Base-by-base conservation (phyloP, 2,113 vertebrate genomes). In the Perognathus longimembris region DNA sequence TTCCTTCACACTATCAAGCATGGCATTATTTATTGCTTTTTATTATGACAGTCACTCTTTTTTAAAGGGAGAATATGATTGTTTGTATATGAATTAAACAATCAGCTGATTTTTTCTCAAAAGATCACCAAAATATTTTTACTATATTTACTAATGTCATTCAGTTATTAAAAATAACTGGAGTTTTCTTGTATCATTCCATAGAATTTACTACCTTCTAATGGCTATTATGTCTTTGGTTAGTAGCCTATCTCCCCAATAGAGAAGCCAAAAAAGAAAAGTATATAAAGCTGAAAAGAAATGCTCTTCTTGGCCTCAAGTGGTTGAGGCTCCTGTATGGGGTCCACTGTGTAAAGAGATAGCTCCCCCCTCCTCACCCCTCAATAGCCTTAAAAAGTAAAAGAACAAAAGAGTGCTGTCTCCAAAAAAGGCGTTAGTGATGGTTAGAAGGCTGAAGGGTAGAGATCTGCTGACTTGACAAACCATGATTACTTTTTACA, bases 381-480 rank as follows among this genome's bases (percentile, higher is more conserved):
- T n/a, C 77, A 93, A 89, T 20, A 50, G 32, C 64, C 92, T 71
- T 94, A 78, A 77, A 79, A 91, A 94, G 30, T 32, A 75, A 89
- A 87, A 74, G 14, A 89, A 87, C 30, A 93, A 95, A 89, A 91
- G 61, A 0, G 0, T 15, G 15, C 15, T 73, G 11, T 79, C 90
- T 93, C 94, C 90, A 88, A 85, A 95, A 95, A 93, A 91, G 85
- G 88, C 93, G 85, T 96, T 93, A 87, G 95, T 82, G 75, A 77
- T 0, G 0, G 61, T 59, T 73, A 40, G 74, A 81, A 78, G 76
- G 66, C 81, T 0, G 26, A 74, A 93, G 75, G 74, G 85, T 70
- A 85, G 75, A 90, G 59, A 67, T 94, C 57, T 93, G 90, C 93
- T 96, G 90, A 96, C 91, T 96, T 93, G 92, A 95, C 94, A 97